These are phyloP conservation scores for Alces alces DNA, from an alignment of 2,113 vertebrate genomes.

Conservation along the genomic window DNA sequence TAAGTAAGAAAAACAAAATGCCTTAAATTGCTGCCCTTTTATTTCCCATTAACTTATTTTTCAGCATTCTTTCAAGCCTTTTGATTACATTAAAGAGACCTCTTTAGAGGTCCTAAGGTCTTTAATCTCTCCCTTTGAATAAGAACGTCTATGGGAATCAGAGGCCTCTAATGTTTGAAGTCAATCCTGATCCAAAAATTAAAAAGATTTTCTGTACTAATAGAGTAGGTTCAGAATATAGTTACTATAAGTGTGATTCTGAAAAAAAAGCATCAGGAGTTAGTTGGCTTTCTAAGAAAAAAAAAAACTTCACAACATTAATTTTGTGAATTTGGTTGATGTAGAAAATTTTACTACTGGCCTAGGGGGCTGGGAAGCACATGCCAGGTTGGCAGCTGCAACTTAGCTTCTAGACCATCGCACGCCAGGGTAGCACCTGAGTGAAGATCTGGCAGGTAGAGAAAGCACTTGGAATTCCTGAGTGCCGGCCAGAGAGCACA, in stretches of 20 bases:
- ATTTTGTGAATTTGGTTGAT: not conserved
- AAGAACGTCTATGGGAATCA: not conserved
- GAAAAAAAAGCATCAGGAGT: not conserved
- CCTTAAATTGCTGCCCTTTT: not conserved
- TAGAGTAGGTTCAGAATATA: not conserved
- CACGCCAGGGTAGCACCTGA: not conserved
- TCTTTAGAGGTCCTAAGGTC: not conserved
- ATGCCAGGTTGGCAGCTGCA: constrained; percentile 1
- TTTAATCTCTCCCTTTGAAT: not conserved
- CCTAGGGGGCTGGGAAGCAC: not conserved
- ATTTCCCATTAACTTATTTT: not conserved
- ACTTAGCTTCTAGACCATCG: not conserved
- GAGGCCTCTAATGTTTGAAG: not conserved
- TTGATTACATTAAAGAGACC: not conserved
- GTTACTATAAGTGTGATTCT: not conserved
- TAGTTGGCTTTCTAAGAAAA: not conserved
- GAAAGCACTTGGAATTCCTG: not conserved
- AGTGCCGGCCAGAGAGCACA: constrained; percentile 10
- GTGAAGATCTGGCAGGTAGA: not conserved
- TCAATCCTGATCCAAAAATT: not conserved
- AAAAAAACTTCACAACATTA: not conserved
- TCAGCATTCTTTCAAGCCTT: not conserved
- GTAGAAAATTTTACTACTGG: not conserved
- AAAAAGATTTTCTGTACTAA: not conserved
- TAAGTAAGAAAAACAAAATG: not conserved